Evolutionary conservation across 2,113 vertebrate species (phyloP).

Genomic region (Micronisus gabar): DNA sequence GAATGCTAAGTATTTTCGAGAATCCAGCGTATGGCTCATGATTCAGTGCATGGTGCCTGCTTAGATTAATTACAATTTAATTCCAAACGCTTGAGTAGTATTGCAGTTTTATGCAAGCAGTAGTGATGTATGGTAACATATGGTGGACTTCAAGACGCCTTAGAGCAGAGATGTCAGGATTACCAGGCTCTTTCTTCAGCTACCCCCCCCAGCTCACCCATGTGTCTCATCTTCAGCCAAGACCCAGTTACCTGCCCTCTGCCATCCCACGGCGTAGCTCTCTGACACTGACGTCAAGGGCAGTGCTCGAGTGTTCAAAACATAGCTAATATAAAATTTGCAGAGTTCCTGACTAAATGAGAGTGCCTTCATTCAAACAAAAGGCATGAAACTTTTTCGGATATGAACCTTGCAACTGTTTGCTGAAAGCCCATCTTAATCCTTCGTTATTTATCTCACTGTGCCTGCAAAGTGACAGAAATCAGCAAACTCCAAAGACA

Average conservation of each 20-base stretch:
- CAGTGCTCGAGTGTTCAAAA: neutral
- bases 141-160: neutral
- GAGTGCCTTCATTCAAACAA: neutral
- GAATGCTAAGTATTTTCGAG: neutral
- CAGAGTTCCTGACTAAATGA: neutral
- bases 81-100: neutral
- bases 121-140: neutral
- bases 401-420: neutral
- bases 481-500: neutral
- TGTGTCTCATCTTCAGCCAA: neutral
- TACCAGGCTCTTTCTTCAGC: neutral
- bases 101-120: neutral
- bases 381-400: neutral
- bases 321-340: neutral
- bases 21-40: neutral
- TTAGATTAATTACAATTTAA: constrained; percentile 5
- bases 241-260: neutral
- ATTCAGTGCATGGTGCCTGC: neutral
- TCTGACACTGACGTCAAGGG: neutral
- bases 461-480: neutral
- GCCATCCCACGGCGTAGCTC: neutral
- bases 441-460: neutral
- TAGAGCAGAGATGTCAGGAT: neutral
- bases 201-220: neutral
- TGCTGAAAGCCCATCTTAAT: neutral